Evolutionary conservation across 2,888 invertebrate species (phyloP), one percentile per base, ranked within the genome.

Genomic region (Platycnemis pennipes): DNA sequence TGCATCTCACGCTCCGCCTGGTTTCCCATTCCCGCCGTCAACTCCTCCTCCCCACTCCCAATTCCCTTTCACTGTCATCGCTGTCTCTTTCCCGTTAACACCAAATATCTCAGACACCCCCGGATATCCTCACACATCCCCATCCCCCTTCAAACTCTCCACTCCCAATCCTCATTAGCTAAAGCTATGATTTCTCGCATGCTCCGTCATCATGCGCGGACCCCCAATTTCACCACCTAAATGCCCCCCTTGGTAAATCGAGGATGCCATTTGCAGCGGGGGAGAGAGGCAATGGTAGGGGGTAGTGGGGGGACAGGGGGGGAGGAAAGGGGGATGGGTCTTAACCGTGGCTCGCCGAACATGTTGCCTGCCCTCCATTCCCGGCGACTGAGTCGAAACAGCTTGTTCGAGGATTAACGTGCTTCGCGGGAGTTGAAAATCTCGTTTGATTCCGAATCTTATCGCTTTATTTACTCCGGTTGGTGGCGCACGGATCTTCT

Each of bases 131-230:
- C 8, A 7, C 63, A 26, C 22, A 63, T 63, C 63, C 77, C 77
- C 11, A 37, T 4, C 77, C 31, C 13, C 31, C 7, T 63, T 63
- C 26, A 22, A 63, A 26, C 77, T 37, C 31, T n/a, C 26, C 26
- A 13, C 37, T 37, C 37, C 31, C 31, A 37, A 77, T 77, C 77
- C 77, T 77, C 77, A 77, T 77, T 77, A 77, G 77, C 77, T 37
- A 77, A n/a, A 37, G 77, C 37, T 77, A 77, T 77, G 77, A 77
- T 77, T 77, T 37, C 37, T 77, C 77, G 77, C 37, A 8, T 77
- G 77, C 11, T 13, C 69, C 63, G 19, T 37, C 77, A 37, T 11
- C 77, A 26, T 3, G 77, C 31, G 77, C 31, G 77, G 13, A 77
- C 13, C 77, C 77, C 77, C 22, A 7, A 37, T 26, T 63, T 11